phyloP scores from a whole-genome alignment of 2,797 vertebrate genomes.

The Microchirus variegatus region DNA sequence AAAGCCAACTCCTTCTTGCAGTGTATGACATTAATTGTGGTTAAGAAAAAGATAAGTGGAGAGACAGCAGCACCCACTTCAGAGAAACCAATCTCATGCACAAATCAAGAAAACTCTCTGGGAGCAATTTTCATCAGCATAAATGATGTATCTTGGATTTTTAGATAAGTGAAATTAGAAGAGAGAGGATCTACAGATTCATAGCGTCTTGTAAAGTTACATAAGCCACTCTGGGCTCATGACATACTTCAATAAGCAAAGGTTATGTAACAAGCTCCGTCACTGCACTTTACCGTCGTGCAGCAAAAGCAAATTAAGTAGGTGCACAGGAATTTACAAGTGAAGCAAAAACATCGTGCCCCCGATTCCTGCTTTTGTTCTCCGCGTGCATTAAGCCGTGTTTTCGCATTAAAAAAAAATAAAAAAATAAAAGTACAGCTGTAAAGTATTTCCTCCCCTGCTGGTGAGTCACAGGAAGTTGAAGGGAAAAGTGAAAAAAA shows the following conservation, averaged over 20 bases:
- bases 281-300: slow-evolving; percentile 77
- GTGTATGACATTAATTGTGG: slow-evolving; percentile 49
- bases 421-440: slow-evolving; percentile 79
- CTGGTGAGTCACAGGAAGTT: slow-evolving; percentile 84
- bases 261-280: slow-evolving; percentile 79
- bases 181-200: slow-evolving; percentile 73
- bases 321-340: slow-evolving; percentile 83
- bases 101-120: slow-evolving; percentile 60
- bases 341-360: slow-evolving; percentile 76
- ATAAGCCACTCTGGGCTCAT: slow-evolving; percentile 82
- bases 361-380: slow-evolving; percentile 85
- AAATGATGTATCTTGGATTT: slow-evolving; percentile 69
- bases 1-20: slow-evolving; percentile 26
- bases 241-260: slow-evolving; percentile 83
- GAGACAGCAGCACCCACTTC: slow-evolving; percentile 42
- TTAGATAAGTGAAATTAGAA: slow-evolving; percentile 67
- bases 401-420: no score
- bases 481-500: slow-evolving; percentile 81
- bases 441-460: slow-evolving; percentile 78
- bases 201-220: slow-evolving; percentile 82
- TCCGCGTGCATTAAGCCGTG: slow-evolving; percentile 71
- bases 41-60: slow-evolving; percentile 10
- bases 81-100: slow-evolving; percentile 60
- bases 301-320: slow-evolving; percentile 78
- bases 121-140: slow-evolving; percentile 61